Evolutionary conservation across 1,140 invertebrate genomes (phyloP).

Genomic region (Trichomalopsis sarcophagae): DNA sequence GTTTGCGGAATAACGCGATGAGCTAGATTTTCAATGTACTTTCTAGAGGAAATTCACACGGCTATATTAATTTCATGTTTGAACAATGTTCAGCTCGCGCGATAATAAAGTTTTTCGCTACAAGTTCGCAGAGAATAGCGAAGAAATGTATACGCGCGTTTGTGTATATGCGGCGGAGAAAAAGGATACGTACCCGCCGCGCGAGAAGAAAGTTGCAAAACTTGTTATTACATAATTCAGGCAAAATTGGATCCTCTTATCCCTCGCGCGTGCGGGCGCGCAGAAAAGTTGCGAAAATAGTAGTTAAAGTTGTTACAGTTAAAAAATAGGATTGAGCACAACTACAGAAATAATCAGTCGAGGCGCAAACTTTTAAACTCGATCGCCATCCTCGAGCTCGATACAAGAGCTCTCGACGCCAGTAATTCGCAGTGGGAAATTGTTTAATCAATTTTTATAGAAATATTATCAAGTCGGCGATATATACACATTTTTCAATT

Average conservation of each 20-base stretch:
- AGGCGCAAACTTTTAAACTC: not conserved
- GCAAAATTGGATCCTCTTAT: slow-evolving; percentile 23
- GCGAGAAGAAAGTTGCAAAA: slow-evolving; percentile 14
- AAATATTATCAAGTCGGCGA: not conserved
- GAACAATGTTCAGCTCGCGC: too few relatives aligned
- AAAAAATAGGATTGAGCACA: slow-evolving; percentile 18
- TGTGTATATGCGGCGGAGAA: not conserved
- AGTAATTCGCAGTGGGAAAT: not conserved
- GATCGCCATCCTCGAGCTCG: not conserved
- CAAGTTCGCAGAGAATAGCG: not conserved
- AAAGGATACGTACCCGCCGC: not conserved
- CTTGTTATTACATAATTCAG: slow-evolving; percentile 36
- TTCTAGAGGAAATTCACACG: too few relatives aligned
- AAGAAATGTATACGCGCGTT: not conserved
- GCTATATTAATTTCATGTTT: too few relatives aligned
- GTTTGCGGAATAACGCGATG: too few relatives aligned
- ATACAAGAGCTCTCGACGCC: not conserved
- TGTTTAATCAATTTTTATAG: not conserved
- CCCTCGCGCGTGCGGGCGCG: not conserved
- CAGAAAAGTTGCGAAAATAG: slow-evolving; percentile 1
- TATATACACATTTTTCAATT: not conserved
- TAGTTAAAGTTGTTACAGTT: slow-evolving; percentile 28
- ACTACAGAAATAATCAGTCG: slow-evolving; percentile 16
- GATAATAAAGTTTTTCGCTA: too few relatives aligned
- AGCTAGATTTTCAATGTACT: too few relatives aligned